Evolutionary conservation across 2,797 vertebrate genomes (phyloP).

Genomic region (Rachycentron canadum): DNA sequence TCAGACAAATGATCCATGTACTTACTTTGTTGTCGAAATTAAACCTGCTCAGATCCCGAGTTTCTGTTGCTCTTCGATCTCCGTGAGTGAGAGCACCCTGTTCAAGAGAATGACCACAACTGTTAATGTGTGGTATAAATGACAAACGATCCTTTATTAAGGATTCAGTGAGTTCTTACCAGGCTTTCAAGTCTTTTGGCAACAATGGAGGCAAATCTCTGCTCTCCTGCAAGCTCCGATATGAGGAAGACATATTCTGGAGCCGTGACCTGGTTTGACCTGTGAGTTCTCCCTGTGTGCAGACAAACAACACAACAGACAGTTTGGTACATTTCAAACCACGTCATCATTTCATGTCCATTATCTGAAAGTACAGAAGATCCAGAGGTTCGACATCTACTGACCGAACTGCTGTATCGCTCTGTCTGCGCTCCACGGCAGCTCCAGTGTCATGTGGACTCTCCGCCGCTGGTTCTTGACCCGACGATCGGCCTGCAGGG

Average conservation of each 20-base stretch:
- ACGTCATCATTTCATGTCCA: not conserved
- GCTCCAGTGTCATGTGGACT: constrained; percentile 98
- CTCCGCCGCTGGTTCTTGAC: constrained; percentile 96
- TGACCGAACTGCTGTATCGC: constrained; percentile 98
- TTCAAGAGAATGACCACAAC: constrained; percentile 5
- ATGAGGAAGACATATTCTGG: constrained; percentile 99
- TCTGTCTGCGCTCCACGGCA: constrained; percentile 97
- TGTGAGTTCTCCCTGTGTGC: constrained; percentile 92
- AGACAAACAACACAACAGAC: constrained; percentile 1
- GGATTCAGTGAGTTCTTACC: constrained; percentile 79
- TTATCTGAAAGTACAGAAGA: not conserved
- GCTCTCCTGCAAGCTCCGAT: constrained; percentile 97
- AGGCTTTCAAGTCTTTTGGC: constrained; percentile 98
- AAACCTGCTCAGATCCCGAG: constrained; percentile 97
- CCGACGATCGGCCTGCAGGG: constrained; percentile 95
- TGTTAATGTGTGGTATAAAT: not conserved
- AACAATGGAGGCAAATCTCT: constrained; percentile 98
- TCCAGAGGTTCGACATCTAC: constrained; percentile 22
- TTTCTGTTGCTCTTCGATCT: constrained; percentile 97
- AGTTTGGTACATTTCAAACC: not conserved
- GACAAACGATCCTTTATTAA: not conserved
- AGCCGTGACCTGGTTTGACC: constrained; percentile 98
- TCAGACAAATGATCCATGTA: accelerated
- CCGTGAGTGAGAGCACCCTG: constrained; percentile 98
- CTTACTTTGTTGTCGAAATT: constrained; percentile 99